Base-by-base conservation (phyloP, 2,797 vertebrate genomes). In the Chromobotia macracanthus region DNA sequence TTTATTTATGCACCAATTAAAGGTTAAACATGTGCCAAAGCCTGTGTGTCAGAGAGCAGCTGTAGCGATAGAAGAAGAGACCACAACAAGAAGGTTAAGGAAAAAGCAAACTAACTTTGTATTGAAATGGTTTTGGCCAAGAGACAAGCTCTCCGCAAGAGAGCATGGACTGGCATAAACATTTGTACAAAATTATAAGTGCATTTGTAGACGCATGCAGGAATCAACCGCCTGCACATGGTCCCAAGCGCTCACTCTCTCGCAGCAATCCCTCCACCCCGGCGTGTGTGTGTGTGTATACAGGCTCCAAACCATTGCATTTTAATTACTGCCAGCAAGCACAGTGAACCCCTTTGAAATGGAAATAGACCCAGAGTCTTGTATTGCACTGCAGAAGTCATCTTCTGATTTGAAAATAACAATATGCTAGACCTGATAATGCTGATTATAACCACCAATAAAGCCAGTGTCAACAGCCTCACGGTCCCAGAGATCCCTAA, bases 251-350 rank as follows among this genome's bases (percentile, higher is more conserved):
- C 80, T 67, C 61, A 13, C 92, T 91, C 84, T 91, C 92, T 92
- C 90, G 93, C 91, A 87, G 93, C 92, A 91, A 93, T 88, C 46
- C 90, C 91, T 93, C 92, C 91, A 90, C 89, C 81, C 94, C 93
- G 91, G 90, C 19, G 85, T 44, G 67, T 23, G 70, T 65, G 64
- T 38, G 74, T 80, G 69, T 71, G 72, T 77, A 83, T 66, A 88
- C 91, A 91, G 92, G 94, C 93, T 91, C 93, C 94, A 96, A 96
- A 95, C 95, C 95, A 94, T 91, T 95, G 96, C 95, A 95, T 97
- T 97, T 98, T 99, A 98, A 99, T 99, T 97, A 97, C 95, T 95
- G 94, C 94, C 94, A 95, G 93, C 94, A 93, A 92, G 92, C 93
- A 94, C 93, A 95, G 94, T 94, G 93, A 88, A 93, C 84, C 90